Base-by-base conservation (phyloP, 2,888 invertebrate genomes). In the Heliconius ismenius region DNA sequence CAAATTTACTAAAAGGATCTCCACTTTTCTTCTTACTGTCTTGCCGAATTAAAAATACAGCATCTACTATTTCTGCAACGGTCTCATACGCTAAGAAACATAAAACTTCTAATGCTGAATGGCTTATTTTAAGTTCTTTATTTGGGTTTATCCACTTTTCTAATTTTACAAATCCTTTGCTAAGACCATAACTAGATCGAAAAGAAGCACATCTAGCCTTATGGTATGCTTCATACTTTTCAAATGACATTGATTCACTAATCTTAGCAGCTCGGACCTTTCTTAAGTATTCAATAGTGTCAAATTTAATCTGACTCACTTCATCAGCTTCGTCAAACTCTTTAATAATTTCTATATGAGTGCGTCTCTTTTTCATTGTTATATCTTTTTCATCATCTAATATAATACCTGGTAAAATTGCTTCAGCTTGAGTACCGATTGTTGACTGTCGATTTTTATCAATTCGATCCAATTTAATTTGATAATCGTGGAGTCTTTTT, bases 71-170 rank as follows among this genome's bases (percentile, higher is more conserved):
- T 87, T 98, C 97, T 0, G 98, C 98, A 11, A 98, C 97, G 0
- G 98, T 98, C 92, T 98, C 98, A 87, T 98, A 98, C 0, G 98
- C 98, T 81, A 98, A 94, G 86, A 98, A 98, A 69, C 97, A 96
- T 79, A 98, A 89, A 4, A 98, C 96, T 86, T 97, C 97, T 83
- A 97, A 92, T 0, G 97, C 97, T 72, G 95, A 92, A 26, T 92
- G 90, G 0, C 95, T 92, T 72, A 97, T 94, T 65, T 94, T 95
- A 28, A 96, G 87, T 80, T 96, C 96, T 60, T 95, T 94, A 7
- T 94, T 95, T 0, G 96, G 95, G 80, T 96, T 96, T 0, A 96
- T 87, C 95, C 96, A 96, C 54, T 91, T 87, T 74, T 95, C 93
- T n/a, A 96, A 90, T 84, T 95, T 96, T 73, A 89, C 90, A 80